Evolutionary conservation across 2,113 vertebrate genomes (phyloP).

Genomic region (Ptilorrhoa leucosticta): DNA sequence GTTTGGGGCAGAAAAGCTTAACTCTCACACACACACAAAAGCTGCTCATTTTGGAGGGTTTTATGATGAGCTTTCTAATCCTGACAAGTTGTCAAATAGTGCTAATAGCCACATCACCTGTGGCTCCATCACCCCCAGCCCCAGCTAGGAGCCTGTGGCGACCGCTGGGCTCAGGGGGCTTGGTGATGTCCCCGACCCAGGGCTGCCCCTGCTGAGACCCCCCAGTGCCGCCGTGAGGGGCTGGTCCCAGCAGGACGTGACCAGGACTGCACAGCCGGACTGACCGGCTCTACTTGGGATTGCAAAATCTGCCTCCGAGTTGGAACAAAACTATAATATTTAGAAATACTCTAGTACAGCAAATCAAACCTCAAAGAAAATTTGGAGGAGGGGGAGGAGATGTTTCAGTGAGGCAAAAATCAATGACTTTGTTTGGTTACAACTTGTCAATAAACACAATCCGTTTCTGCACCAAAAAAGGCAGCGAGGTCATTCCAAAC

Average conservation of each 20-base stretch:
- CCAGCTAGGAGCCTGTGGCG: neutral
- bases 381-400: neutral
- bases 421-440: neutral
- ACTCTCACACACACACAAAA: slow-evolving; percentile 68
- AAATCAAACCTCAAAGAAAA: neutral
- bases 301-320: neutral
- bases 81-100: slow-evolving; percentile 74
- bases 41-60: slow-evolving; percentile 78
- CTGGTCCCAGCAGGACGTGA: neutral
- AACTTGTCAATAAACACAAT: neutral
- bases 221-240: accelerated
- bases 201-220: neutral
- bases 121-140: accelerated
- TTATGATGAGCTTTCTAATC: slow-evolving; percentile 76
- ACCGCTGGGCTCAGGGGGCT: accelerated
- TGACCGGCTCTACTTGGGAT: accelerated
- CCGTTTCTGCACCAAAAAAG: neutral
- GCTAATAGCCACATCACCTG: slow-evolving; percentile 8
- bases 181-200: accelerated
- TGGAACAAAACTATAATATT: neutral
- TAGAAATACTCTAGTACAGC: neutral
- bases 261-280: neutral
- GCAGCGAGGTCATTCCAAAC: neutral
- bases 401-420: neutral
- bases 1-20: slow-evolving; percentile 79